Percentiles rank a stretch among this genome's conserved stretches.
Evolutionary conservation across 1,140 invertebrate species (phyloP).

Genomic region (Pseudomyrmex pallidus): DNA sequence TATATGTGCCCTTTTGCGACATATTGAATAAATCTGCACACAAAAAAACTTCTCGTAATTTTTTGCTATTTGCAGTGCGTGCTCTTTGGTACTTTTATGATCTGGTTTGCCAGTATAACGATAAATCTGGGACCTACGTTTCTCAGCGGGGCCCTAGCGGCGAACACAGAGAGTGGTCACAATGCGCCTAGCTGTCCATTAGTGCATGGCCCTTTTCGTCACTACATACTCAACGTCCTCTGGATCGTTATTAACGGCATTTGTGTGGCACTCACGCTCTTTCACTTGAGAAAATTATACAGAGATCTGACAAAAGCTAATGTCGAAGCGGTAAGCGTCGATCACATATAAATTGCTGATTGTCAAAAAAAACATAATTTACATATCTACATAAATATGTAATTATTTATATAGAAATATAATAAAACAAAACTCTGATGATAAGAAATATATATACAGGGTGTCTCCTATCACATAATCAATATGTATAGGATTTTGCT

Average conservation of each 20-base stretch:
- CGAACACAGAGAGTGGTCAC: constrained; percentile 91
- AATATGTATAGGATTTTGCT: no score
- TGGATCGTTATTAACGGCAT: constrained; percentile 96
- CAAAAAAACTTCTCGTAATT: not conserved
- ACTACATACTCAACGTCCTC: constrained; percentile 95
- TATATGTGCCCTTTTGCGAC: no score
- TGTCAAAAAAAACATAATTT: no score
- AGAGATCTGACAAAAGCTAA: constrained; percentile 92
- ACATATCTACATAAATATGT: not conserved
- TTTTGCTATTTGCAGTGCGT: constrained; percentile 90
- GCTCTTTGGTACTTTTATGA: constrained; percentile 96
- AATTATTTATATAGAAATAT: not conserved
- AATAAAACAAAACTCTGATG: no score
- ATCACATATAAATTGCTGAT: not conserved
- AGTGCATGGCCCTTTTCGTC: constrained; percentile 91
- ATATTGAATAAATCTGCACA: no score
- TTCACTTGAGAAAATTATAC: constrained; percentile 94
- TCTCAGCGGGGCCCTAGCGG: constrained; percentile 92
- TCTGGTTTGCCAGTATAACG: constrained; percentile 95
- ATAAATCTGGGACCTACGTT: constrained; percentile 97
- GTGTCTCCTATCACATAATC: no score
- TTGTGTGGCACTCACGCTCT: constrained; percentile 93
- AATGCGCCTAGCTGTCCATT: constrained; percentile 93
- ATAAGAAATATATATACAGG: no score
- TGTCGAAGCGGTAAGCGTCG: constrained; percentile 86